Percentiles rank a stretch among this genome's conserved stretches.
Conservation (phyloP, 2,113 vertebrate genomes). For the Dipodomys stephensi region DNA sequence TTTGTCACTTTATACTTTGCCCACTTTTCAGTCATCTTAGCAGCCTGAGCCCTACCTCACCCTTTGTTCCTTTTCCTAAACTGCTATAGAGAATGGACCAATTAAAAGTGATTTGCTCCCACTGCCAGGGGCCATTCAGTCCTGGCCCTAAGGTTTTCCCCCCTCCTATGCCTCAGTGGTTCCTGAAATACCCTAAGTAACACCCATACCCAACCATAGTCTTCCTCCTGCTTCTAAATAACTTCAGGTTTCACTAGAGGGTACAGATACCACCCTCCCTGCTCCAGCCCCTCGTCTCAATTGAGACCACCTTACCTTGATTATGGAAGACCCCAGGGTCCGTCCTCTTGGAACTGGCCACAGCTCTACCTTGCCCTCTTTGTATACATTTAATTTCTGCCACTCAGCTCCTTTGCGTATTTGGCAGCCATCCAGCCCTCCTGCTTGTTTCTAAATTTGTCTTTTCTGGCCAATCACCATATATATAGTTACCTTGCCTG, state of each 20-base stretch:
- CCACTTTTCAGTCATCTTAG: conserved; percentile 19
- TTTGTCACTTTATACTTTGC: conserved; percentile 25
- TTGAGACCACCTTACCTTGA: background rate
- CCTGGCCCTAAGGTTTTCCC: conserved; percentile 17
- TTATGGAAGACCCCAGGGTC: conserved; percentile 38
- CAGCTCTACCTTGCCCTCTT: background rate
- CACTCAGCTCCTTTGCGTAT: background rate
- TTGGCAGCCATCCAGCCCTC: conserved; percentile 19
- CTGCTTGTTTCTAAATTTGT: conserved; percentile 62
- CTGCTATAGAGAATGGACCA: conserved; percentile 30
- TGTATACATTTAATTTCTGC: conserved; percentile 41
- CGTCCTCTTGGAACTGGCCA: background rate
- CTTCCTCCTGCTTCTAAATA: background rate
- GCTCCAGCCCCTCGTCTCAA: background rate
- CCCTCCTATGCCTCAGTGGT: background rate
- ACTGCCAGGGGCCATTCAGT: background rate
- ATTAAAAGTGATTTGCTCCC: conserved; percentile 37
- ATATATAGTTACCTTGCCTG: conserved; percentile 42
- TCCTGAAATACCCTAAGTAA: conserved; percentile 18
- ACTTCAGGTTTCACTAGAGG: conserved; percentile 16
- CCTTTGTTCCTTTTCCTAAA: conserved; percentile 37
- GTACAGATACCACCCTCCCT: background rate
- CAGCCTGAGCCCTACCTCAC: conserved; percentile 20
- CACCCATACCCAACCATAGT: background rate
- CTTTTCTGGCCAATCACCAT: conserved; percentile 64